Base-by-base conservation (phyloP, 1,140 invertebrate species). In the Tetramorium simillimum region DNA sequence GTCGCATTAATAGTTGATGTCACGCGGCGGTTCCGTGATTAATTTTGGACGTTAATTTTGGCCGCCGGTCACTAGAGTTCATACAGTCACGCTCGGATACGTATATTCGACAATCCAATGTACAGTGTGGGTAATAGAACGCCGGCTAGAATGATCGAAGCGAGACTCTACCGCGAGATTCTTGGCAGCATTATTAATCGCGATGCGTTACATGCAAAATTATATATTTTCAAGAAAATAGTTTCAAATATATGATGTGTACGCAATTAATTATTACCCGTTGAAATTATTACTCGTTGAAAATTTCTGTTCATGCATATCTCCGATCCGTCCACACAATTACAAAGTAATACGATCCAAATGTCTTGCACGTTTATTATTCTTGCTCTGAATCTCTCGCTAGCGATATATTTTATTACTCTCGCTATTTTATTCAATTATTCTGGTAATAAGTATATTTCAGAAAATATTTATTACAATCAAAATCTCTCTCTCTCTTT, bases 1-100 rank as follows among this genome's bases (percentile, higher is more conserved):
- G 56, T 75, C 58, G 16, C 72, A 18, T 65, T 73, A 85, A 85
- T 85, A 77, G 72, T 40, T 63, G 56, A 77, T 58, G 46, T 82
- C 67, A 53, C 33, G 67, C 37, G 51, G 18, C 37, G 63, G 51
- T 82, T 58, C 10, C 18, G 7, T 73, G 67, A 82, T 82, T 82
- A 73, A 82, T 73, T 80, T 53, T 60, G 24, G 24, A 7, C 53
- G 40, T 58, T 73, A 73, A 81, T 72, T 81, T 56, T 14, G 14
- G 49, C 62, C 33, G 33, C 16, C 16, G 49, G 21, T 33, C 33
- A 70, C 21, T 18, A 40, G 49, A 53, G 37, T 43, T 43, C 49
- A 14, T 24, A 40, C 21, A 21, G 46, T 28, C 49, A 53, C 46
- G 37, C 33, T 53, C 40, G 33, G 37, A 3, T 40, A 21, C 16